Base-by-base conservation (phyloP, 2,113 vertebrate genomes). In the Chaetodon auriga region DNA sequence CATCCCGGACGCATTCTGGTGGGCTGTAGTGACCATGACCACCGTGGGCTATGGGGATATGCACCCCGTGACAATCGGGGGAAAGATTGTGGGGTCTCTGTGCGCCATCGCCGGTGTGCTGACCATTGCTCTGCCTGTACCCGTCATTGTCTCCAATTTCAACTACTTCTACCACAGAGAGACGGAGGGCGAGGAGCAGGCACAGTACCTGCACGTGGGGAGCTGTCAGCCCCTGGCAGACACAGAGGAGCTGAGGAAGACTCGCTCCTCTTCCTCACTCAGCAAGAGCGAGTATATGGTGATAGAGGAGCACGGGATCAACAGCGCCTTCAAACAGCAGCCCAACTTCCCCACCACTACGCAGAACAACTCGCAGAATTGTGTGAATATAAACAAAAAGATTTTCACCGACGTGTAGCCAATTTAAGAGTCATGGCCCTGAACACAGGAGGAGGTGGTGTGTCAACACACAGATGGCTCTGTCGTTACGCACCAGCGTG, bases 11-110 rank as follows among this genome's bases (percentile, higher is more conserved):
- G 98, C 98, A 6, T 99, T 99, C 95, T 99, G 98, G 98, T 99
- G 98, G 98, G 98, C 98, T 0, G 98, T 99, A 85, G 98, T 99
- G 21, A 99, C 98, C 93, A 99, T 99, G 98, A 99, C 98, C 45
- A 99, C 98, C 0, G 98, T 99, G 49, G 98, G 98, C 48, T 99
- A 99, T 0, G 98, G 98, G 8, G 98, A 99, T 89, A 99, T 99
- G 98, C 97, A 99, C 81, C 98, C 98, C 1, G 97, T 99, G 86
- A 99, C 98, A 36, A 99, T 99, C 1, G 98, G 98, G 49, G 98
- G 98, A 0, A 99, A 99, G 94, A 99, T 99, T 0, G 98, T 99
- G 82, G 98, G 98, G 0, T 99, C 98, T 0, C 92, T 99, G 57
- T 99, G 98, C 36, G 98, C 98, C 90, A 99, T 99, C 12, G 98